These are phyloP conservation scores for Asarcornis scutulata DNA, from an alignment of 2,113 vertebrate genomes.

Conservation along the genomic window DNA sequence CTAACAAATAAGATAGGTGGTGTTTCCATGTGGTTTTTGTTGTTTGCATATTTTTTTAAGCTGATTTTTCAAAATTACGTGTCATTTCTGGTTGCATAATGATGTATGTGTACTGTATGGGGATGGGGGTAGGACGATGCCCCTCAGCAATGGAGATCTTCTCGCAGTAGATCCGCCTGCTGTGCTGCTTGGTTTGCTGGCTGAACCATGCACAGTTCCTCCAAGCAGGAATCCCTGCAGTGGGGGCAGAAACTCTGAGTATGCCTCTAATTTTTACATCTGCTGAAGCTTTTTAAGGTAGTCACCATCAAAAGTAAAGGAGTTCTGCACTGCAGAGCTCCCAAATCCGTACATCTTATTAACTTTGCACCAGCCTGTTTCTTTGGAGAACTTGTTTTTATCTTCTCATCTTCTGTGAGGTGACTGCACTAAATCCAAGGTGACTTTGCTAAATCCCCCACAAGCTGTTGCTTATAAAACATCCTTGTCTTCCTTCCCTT, in stretches of 20 bases:
- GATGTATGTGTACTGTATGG: neutral
- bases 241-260: neutral
- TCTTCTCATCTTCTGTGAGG: neutral
- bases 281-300: neutral
- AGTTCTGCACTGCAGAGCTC: neutral
- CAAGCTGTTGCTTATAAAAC: neutral
- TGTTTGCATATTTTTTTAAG: neutral
- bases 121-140: neutral
- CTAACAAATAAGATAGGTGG: neutral
- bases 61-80: neutral
- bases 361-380: neutral
- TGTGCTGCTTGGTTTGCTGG: neutral
- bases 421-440: neutral
- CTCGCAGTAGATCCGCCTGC: neutral
- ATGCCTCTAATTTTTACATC: neutral
- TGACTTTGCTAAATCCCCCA: neutral
- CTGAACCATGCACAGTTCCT: neutral
- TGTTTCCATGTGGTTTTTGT: neutral
- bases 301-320: neutral
- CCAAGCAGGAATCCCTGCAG: neutral
- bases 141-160: neutral
- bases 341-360: neutral
- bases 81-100: fast-evolving
- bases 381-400: neutral
- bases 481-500: neutral